Percentiles rank a stretch among this genome's conserved stretches.
Conservation (phyloP, 2,113 vertebrate species). For the Plotosus lineatus region DNA sequence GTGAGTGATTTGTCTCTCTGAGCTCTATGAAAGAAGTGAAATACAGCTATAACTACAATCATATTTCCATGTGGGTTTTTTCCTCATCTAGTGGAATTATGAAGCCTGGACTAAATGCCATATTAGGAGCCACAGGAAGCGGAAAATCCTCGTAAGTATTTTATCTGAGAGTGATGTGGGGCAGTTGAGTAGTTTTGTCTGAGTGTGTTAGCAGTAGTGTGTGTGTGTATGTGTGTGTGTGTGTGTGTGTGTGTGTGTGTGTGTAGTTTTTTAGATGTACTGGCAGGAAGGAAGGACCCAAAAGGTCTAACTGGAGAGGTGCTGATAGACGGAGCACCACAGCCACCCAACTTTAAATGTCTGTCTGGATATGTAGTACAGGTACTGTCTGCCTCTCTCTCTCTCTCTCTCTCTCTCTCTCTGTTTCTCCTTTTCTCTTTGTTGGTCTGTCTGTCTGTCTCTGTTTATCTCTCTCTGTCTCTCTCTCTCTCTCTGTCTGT, state of each 20-base stretch:
- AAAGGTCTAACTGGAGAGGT: slow-evolving; percentile 79
- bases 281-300: slow-evolving; percentile 79
- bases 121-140: slow-evolving; percentile 91
- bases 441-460: neutral
- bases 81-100: slow-evolving; percentile 83
- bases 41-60: neutral
- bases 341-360: slow-evolving; percentile 82
- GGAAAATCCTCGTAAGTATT: slow-evolving; percentile 94
- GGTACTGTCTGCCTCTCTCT: slow-evolving; percentile 57
- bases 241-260: slow-evolving; percentile 22
- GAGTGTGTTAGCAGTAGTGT: neutral
- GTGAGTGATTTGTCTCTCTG: neutral
- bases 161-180: slow-evolving; percentile 16
- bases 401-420: neutral
- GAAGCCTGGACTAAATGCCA: slow-evolving; percentile 91
- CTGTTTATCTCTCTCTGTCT: neutral
- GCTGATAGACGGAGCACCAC: slow-evolving; percentile 80
- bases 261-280: slow-evolving; percentile 70
- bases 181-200: neutral
- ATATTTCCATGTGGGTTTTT: neutral
- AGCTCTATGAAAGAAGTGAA: neutral
- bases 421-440: neutral
- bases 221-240: neutral
- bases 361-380: slow-evolving; percentile 85
- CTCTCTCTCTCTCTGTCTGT: neutral